These are phyloP conservation scores for Cyrtorhinus lividipennis DNA, from an alignment of 1,140 invertebrate genomes.

Conservation along the genomic window DNA sequence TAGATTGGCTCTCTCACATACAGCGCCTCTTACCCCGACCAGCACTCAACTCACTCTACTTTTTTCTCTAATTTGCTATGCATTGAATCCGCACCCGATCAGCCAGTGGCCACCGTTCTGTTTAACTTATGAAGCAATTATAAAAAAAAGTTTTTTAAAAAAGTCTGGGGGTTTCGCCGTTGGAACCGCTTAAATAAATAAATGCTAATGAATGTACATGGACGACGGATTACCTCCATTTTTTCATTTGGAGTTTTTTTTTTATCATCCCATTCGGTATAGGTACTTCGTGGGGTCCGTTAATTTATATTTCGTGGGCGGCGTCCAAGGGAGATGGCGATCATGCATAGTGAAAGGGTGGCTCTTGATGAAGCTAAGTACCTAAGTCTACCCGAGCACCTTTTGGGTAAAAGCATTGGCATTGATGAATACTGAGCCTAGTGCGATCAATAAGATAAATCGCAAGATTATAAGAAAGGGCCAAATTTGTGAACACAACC, in stretches of 20 bases:
- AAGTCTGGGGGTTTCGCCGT: constrained; percentile 1
- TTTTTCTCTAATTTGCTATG: constrained; percentile 19
- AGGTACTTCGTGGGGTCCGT: not conserved
- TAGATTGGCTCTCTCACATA: not conserved
- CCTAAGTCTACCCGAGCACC: too few species aligned
- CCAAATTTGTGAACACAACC: too few species aligned
- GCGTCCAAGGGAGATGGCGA: not conserved
- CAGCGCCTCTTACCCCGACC: not conserved
- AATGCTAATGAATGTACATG: constrained; percentile 19
- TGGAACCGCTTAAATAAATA: constrained; percentile 17
- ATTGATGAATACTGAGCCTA: too few species aligned
- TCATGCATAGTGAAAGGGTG: not conserved
- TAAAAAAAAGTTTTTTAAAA: constrained; percentile 18
- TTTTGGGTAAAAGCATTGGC: too few species aligned
- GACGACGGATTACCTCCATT: constrained; percentile 11
- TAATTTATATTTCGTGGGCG: not conserved
- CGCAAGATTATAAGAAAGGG: too few species aligned
- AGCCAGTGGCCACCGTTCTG: not conserved
- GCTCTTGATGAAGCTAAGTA: too few species aligned
- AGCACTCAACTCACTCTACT: not conserved
- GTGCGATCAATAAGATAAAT: too few species aligned
- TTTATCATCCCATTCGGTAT: not conserved
- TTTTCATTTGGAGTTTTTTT: not conserved
- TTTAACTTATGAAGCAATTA: constrained; percentile 21
- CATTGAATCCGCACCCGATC: constrained; percentile 19